Percentiles rank a stretch among this genome's conserved stretches.
Evolutionary conservation across 2,888 invertebrate species (phyloP).

Genomic region (Subacronicta megacephala): DNA sequence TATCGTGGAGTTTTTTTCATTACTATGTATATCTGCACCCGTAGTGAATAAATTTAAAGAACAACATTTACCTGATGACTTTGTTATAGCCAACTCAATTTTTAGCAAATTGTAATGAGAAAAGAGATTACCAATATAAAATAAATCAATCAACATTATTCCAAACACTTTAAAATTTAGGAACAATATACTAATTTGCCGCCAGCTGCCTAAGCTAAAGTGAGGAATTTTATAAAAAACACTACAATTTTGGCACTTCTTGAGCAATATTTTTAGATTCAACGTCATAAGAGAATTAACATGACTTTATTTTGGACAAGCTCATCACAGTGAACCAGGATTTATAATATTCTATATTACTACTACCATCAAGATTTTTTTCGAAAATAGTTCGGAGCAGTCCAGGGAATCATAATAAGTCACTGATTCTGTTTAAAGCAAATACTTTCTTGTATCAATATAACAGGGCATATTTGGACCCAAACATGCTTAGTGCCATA

Average conservation of each 20-base stretch:
- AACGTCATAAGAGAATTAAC: constrained; percentile 22
- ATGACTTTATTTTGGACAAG: neutral
- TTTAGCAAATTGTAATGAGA: neutral
- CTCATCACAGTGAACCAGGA: neutral
- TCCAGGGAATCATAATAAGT: neutral
- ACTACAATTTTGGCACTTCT: constrained; percentile 65
- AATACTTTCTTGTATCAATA: neutral
- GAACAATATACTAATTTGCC: too few species aligned
- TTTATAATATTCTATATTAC: too few species aligned
- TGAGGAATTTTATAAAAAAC: constrained; percentile 41
- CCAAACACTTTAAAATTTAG: too few species aligned
- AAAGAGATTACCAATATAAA: neutral
- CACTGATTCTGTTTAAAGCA: neutral
- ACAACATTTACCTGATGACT: too few species aligned
- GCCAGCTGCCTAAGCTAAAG: constrained; percentile 42
- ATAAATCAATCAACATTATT: neutral
- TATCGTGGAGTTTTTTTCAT: neutral
- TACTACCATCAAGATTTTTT: neutral
- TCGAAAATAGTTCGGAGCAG: neutral
- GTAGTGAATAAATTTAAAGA: too few species aligned
- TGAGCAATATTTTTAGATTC: constrained; percentile 61
- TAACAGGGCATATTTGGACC: neutral
- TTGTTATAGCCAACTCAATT: neutral
- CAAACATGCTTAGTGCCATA: neutral
- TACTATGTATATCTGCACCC: neutral